Evolutionary conservation across 1,140 invertebrate genomes (phyloP), one percentile per base, ranked within the genome.

Genomic region (Stratiolaelaps scimitus): DNA sequence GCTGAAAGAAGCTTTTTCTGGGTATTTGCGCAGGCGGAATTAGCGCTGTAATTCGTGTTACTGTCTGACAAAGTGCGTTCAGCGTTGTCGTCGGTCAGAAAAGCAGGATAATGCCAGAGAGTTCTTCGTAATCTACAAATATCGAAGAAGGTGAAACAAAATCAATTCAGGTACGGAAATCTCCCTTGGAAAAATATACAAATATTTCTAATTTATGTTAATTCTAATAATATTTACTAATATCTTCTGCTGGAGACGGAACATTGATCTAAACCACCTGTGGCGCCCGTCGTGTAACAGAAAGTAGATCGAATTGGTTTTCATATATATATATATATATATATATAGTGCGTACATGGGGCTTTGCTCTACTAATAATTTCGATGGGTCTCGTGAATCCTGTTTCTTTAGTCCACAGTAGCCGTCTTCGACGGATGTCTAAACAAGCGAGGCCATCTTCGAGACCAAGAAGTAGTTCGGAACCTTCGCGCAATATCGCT

Each of bases 401-500:
- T 23, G 34, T 17, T 15, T 26, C 34, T 26, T 60, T 60, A 34
- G 13, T 1, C 53, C 53, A 60, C 23, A 34, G 26, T 0, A 60
- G 17, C 10, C 26, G 53, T 26, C 23, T 17, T 26, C 34, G 26
- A 15, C 34, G 26, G 15, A 60, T 60, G 4, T 60, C 53, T 26
- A 60, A 26, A 34, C 53, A 60, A 15, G 53, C 53, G 23, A 60
- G 53, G 1, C n/a, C 53, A 26, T 60, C 34, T 2, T 17, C 53
- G 13, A 60, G 10, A 4, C 53, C 53, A 1, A 60, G 20, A 1
- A 60, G 20, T 5, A 60, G 26, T 26, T 60, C 53, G 23, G 26
- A 1, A 29, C 53, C 53, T 26, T 60, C 53, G 1, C 34, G 26
- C 23, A 60, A 15, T 26, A 60, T 60, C 15, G 17, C 26, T 26